Conservation (phyloP, 2,888 invertebrate genomes). For the Notocelia uddmanniana region DNA sequence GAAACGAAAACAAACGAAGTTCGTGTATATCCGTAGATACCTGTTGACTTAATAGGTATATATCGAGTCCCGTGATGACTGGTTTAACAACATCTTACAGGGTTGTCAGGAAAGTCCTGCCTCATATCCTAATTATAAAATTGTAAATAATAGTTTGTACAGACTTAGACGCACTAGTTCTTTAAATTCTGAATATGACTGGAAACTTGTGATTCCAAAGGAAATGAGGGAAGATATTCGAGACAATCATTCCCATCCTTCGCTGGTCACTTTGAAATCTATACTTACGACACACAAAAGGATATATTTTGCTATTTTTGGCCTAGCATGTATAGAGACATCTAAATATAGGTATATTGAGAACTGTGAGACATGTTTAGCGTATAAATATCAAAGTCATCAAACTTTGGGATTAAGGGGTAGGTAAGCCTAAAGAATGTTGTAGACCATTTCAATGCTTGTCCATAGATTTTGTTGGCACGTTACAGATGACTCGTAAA, state of each 20-base stretch:
- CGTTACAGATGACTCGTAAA: background rate
- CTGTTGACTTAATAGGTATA: background rate
- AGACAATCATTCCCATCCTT: background rate
- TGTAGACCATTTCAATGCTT: background rate
- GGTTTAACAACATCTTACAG: slow-evolving; percentile 38
- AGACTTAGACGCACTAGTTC: slow-evolving; percentile 1
- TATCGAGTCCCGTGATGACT: background rate
- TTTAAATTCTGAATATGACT: slow-evolving; percentile 23
- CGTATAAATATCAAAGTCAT: slow-evolving; percentile 35
- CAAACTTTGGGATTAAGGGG: slow-evolving; percentile 41
- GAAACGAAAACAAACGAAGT: too few species aligned
- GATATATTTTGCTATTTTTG: slow-evolving; percentile 29
- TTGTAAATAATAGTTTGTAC: background rate
- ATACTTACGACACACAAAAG: slow-evolving; percentile 45
- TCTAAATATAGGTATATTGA: slow-evolving; percentile 3
- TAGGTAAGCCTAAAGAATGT: slow-evolving; percentile 28
- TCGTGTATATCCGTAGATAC: too few species aligned
- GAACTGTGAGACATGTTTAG: slow-evolving; percentile 14
- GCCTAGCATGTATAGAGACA: slow-evolving; percentile 34
- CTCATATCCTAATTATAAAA: background rate
- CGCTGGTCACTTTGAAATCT: slow-evolving; percentile 14
- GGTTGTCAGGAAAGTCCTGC: background rate
- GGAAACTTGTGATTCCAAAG: background rate
- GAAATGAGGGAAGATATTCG: background rate
- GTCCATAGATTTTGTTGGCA: slow-evolving; percentile 35